Evolutionary conservation across 1,140 invertebrate genomes (phyloP).

Genomic region (Lepidotrigona ventralis): DNA sequence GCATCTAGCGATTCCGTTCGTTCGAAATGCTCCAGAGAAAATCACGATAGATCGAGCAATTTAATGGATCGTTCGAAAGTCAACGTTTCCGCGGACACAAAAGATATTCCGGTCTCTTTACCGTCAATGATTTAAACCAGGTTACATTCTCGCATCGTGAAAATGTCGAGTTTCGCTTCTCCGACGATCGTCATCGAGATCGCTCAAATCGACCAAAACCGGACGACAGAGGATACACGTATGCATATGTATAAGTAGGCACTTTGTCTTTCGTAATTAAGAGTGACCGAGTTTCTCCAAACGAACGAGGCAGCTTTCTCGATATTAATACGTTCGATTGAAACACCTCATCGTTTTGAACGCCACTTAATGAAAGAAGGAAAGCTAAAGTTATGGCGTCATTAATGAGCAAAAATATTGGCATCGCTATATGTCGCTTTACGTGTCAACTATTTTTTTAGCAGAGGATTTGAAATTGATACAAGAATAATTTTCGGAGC

Average conservation of each 20-base stretch:
- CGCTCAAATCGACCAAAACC: slow-evolving; percentile 1
- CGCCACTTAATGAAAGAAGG: too few relatives aligned
- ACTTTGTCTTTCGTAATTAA: background rate
- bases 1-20: slow-evolving; percentile 53
- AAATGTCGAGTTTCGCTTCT: background rate
- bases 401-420: too few relatives aligned
- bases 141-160: background rate
- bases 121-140: background rate
- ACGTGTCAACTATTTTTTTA: too few relatives aligned
- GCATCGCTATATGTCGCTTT: too few relatives aligned
- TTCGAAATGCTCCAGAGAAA: slow-evolving; percentile 63
- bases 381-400: too few relatives aligned
- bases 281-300: slow-evolving; percentile 9
- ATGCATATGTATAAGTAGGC: too few relatives aligned
- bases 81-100: slow-evolving; percentile 27
- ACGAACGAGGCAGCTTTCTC: background rate
- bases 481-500: background rate
- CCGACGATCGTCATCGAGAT: background rate
- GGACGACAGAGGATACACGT: too few relatives aligned
- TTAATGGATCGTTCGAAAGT: slow-evolving; percentile 43
- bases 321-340: background rate
- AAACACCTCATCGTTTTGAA: too few relatives aligned
- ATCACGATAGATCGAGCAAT: slow-evolving; percentile 54
- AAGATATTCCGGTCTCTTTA: slow-evolving; percentile 9
- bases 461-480: background rate